phyloP scores from a whole-genome alignment of 1,140 invertebrate species.

The Phortica variegata region DNA sequence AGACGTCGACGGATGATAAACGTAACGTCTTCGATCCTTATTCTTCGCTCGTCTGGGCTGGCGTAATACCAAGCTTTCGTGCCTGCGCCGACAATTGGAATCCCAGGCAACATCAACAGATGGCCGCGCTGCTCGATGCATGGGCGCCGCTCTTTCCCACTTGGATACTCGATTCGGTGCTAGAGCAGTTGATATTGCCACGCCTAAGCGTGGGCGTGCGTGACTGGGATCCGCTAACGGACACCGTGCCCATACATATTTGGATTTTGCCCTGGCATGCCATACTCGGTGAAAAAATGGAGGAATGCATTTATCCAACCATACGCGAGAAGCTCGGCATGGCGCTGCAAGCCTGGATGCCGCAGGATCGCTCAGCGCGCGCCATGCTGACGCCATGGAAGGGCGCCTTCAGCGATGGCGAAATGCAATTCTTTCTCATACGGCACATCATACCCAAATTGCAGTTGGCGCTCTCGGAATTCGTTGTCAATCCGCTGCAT shows the following conservation, averaged over 20 bases:
- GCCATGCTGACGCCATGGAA: slow-evolving; percentile 92
- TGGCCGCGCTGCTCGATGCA: slow-evolving; percentile 77
- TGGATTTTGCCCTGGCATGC: slow-evolving; percentile 93
- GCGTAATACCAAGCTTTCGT: slow-evolving; percentile 76
- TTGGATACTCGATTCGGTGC: slow-evolving; percentile 82
- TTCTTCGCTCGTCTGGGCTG: slow-evolving; percentile 82
- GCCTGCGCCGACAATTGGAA: slow-evolving; percentile 64
- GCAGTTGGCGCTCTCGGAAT: slow-evolving; percentile 68
- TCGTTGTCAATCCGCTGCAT: slow-evolving; percentile 84
- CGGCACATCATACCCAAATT: slow-evolving; percentile 92
- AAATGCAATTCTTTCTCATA: slow-evolving; percentile 82
- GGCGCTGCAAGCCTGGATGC: slow-evolving; percentile 88
- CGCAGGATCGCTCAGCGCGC: slow-evolving; percentile 87
- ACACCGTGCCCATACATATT: slow-evolving; percentile 89
- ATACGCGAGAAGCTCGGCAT: slow-evolving; percentile 88
- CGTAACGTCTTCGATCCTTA: slow-evolving; percentile 71
- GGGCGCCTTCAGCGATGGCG: slow-evolving; percentile 76
- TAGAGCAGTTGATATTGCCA: slow-evolving; percentile 80
- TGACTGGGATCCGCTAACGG: slow-evolving; percentile 92
- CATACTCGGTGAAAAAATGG: slow-evolving; percentile 62
- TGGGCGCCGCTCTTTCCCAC: slow-evolving; percentile 80
- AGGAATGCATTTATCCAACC: slow-evolving; percentile 83
- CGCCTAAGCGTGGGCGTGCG: slow-evolving; percentile 78
- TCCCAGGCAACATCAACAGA: slow-evolving; percentile 69
- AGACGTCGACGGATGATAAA: slow-evolving; percentile 38